Conservation (phyloP, 2,797 vertebrate genomes). For the Acanthiza pusilla region DNA sequence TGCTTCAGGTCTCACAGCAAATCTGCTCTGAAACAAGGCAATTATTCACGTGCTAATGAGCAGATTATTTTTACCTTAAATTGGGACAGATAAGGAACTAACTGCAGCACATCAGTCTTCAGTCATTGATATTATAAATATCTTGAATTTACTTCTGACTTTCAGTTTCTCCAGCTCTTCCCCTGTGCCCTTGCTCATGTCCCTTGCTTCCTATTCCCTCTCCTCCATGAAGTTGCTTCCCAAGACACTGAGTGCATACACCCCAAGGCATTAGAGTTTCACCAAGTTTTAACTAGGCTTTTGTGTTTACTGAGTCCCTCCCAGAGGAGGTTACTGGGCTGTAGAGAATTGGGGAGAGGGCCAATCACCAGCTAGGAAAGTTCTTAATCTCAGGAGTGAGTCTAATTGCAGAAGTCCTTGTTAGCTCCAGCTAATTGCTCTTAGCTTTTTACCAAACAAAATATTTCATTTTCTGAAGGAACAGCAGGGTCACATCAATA, state of each 20-base stretch:
- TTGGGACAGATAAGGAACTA: background rate
- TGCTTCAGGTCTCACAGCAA: background rate
- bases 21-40: background rate
- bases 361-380: background rate
- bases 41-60: background rate
- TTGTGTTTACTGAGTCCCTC: background rate
- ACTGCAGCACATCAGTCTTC: background rate
- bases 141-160: background rate
- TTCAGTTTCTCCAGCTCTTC: background rate
- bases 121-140: background rate
- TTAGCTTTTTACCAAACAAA: background rate
- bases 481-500: background rate
- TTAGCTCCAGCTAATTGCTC: background rate
- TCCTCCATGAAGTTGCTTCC: background rate
- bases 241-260: background rate
- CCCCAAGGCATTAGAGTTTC: background rate
- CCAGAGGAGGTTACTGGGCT: background rate
- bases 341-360: background rate
- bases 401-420: background rate
- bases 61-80: background rate
- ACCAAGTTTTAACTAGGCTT: slow-evolving; percentile 6
- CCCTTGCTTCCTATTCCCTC: background rate
- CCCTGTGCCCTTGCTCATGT: background rate
- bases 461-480: background rate
- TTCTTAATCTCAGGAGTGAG: background rate